A percentile compares a stretch with the other conserved stretches of the same genome.
These are phyloP conservation scores for Sternarchorhynchus goeldii DNA, from an alignment of 2,797 vertebrate species.

Conservation along the genomic window DNA sequence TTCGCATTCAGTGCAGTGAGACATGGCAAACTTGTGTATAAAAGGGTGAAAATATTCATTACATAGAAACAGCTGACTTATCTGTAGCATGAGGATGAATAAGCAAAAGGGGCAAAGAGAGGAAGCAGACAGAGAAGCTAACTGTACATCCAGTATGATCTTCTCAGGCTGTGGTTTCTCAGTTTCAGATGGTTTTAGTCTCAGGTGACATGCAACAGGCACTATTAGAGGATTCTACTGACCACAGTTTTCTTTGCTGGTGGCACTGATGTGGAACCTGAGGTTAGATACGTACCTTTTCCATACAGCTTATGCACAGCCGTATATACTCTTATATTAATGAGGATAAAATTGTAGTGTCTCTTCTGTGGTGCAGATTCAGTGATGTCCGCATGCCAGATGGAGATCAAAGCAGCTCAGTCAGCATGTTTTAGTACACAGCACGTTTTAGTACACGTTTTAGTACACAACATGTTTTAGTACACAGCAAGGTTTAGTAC, in stretches of 20 bases:
- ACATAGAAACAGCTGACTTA: conserved; percentile 2
- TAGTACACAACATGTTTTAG: too few species aligned
- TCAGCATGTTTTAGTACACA: neutral
- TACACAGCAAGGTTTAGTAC: neutral
- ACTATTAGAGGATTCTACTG: conserved; percentile 83
- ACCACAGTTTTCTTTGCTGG: conserved; percentile 82
- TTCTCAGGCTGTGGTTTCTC: conserved; percentile 72
- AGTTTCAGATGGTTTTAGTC: conserved; percentile 81
- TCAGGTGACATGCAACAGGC: conserved; percentile 84
- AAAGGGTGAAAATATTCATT: neutral
- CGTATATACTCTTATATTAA: neutral
- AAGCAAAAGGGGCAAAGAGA: conserved; percentile 26
- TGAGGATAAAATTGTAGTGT: neutral
- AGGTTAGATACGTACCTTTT: conserved; percentile 37
- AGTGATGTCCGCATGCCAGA: neutral
- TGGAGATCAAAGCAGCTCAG: neutral
- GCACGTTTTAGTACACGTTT: neutral
- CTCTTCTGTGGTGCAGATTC: neutral
- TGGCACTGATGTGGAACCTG: conserved; percentile 32
- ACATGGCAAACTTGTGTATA: neutral
- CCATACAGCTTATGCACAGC: conserved; percentile 11
- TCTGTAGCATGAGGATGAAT: conserved; percentile 5
- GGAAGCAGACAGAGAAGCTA: neutral
- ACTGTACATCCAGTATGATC: conserved; percentile 21
- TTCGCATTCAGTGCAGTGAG: neutral